These are phyloP conservation scores for Tribolium freemani DNA, from an alignment of 2,888 invertebrate genomes.

Conservation along the genomic window DNA sequence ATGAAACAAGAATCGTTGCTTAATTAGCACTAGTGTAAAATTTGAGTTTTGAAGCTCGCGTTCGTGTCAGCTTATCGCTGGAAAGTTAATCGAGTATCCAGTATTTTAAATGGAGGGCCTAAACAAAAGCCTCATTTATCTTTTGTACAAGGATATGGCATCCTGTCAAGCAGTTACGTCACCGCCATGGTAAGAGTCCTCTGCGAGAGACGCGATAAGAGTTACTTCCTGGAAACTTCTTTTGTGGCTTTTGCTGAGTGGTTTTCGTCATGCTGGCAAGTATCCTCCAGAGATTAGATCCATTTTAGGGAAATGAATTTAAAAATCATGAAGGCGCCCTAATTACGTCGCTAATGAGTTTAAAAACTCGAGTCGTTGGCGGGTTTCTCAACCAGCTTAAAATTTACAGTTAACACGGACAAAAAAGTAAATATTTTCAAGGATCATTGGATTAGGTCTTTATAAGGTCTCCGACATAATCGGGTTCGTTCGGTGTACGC, in stretches of 20 bases:
- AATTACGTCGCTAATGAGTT: slow-evolving; percentile 42
- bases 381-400: slow-evolving; percentile 49
- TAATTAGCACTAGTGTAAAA: neutral
- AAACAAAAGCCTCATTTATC: slow-evolving; percentile 56
- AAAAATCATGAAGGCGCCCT: slow-evolving; percentile 22
- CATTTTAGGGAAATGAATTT: slow-evolving; percentile 15
- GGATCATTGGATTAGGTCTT: slow-evolving; percentile 59
- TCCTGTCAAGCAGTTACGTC: slow-evolving; percentile 52
- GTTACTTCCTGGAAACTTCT: slow-evolving; percentile 60
- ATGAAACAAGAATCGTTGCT: neutral
- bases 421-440: slow-evolving; percentile 57
- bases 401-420: slow-evolving; percentile 51
- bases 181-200: slow-evolving; percentile 50
- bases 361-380: slow-evolving; percentile 35
- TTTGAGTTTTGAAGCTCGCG: neutral
- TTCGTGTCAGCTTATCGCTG: slow-evolving; percentile 8
- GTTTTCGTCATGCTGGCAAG: slow-evolving; percentile 49
- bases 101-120: slow-evolving; percentile 37
- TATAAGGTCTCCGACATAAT: slow-evolving; percentile 58
- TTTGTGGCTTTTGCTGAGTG: slow-evolving; percentile 56
- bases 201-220: slow-evolving; percentile 58
- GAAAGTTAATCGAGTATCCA: slow-evolving; percentile 37
- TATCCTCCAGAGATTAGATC: slow-evolving; percentile 34
- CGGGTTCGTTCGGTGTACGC: slow-evolving; percentile 48
- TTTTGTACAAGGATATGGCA: slow-evolving; percentile 52